A percentile compares a stretch with the other conserved stretches of the same genome.
Conservation (phyloP, 1,140 invertebrate species). For the Eurytemora carolleeae region DNA sequence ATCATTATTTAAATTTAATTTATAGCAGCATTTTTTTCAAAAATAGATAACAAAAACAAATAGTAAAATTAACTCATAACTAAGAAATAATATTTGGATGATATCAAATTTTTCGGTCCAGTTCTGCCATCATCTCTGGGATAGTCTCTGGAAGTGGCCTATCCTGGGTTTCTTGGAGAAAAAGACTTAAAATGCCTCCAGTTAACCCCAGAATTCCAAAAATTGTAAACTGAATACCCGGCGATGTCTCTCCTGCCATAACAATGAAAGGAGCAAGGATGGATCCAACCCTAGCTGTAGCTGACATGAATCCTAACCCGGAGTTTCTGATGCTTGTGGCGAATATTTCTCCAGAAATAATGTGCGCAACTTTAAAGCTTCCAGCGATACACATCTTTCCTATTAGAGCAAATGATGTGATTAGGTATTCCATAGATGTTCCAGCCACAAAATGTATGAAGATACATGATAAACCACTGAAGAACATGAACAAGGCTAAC, state of each 20-base stretch:
- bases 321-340: neutral
- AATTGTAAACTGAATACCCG: neutral
- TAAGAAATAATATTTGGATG: too few relatives aligned
- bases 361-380: neutral
- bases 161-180: neutral
- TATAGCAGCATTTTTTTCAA: too few relatives aligned
- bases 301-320: neutral
- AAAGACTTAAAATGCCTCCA: neutral
- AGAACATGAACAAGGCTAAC: neutral
- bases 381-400: neutral
- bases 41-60: too few relatives aligned
- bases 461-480: neutral
- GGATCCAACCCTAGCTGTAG: neutral
- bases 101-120: too few relatives aligned
- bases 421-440: neutral
- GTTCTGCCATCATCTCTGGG: neutral
- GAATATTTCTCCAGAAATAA: neutral
- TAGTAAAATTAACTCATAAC: too few relatives aligned
- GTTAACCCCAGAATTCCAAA: neutral
- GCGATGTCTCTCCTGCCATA: neutral
- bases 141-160: neutral
- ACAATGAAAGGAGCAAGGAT: neutral
- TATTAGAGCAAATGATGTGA: neutral
- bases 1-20: too few relatives aligned
- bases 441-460: neutral